phyloP scores from a whole-genome alignment of 2,888 invertebrate genomes.

The Yponomeuta malinellus region DNA sequence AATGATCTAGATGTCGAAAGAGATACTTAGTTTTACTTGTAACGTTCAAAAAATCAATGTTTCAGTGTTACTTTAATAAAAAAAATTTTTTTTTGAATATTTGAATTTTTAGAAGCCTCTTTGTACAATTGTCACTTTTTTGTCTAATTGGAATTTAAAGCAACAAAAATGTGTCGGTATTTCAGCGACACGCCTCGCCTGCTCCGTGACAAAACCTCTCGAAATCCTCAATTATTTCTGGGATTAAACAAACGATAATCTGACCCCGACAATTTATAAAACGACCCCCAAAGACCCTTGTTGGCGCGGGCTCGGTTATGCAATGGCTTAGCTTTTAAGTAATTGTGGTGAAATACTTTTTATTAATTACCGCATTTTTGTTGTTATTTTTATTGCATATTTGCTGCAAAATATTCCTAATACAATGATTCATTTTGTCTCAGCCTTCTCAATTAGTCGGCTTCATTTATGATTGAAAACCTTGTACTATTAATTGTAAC shows the following conservation, averaged over 20 bases:
- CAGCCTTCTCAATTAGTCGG: too few species aligned
- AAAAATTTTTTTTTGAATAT: too few species aligned
- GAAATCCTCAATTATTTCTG: conserved; percentile 13
- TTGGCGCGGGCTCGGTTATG: conserved; percentile 27
- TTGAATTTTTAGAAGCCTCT: too few species aligned
- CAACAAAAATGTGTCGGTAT: not conserved
- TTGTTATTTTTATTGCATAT: not conserved
- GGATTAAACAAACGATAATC: conserved; percentile 21
- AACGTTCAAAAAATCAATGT: too few species aligned
- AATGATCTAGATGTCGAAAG: too few species aligned
- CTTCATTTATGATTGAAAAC: too few species aligned
- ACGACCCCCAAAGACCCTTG: conserved; percentile 6
- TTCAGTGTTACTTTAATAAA: too few species aligned
- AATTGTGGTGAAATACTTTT: conserved; percentile 37
- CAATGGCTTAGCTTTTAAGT: conserved; percentile 35
- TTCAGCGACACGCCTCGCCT: not conserved
- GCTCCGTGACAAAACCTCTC: conserved; percentile 12
- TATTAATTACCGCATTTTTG: not conserved
- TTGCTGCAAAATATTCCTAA: not conserved
- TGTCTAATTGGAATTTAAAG: not conserved
- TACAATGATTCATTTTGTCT: not conserved
- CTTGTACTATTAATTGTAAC: too few species aligned
- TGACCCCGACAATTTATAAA: conserved; percentile 14
- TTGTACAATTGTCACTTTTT: too few species aligned
- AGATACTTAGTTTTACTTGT: too few species aligned